These are phyloP conservation scores for Drosophila engyochracea DNA, from an alignment of 2,888 invertebrate genomes.

Conservation along the genomic window DNA sequence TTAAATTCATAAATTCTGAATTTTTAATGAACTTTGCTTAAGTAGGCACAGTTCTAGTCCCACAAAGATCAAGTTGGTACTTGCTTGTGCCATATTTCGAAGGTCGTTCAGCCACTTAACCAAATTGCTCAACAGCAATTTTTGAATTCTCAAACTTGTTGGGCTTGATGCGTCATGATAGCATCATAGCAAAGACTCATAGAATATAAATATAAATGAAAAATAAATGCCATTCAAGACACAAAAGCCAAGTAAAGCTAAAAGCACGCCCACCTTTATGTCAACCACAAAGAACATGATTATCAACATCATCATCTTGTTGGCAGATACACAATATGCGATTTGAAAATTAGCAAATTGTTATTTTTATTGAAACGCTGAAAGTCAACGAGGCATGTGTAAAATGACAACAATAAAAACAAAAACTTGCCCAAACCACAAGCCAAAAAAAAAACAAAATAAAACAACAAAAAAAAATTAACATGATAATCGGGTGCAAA, in stretches of 20 bases:
- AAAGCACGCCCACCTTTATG: constrained; percentile 52
- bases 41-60: background rate
- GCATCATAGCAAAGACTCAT: constrained; percentile 7
- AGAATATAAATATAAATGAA: background rate
- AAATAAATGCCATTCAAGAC: constrained; percentile 25
- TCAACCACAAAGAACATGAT: constrained; percentile 44
- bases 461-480: constrained; percentile 52
- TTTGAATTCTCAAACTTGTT: constrained; percentile 12
- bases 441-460: constrained; percentile 19
- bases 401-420: constrained; percentile 34
- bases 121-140: constrained; percentile 1
- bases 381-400: constrained; percentile 50
- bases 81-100: background rate
- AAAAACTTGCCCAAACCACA: constrained; percentile 41
- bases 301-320: constrained; percentile 31
- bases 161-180: constrained; percentile 33
- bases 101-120: background rate
- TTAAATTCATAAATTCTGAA: background rate
- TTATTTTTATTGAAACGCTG: constrained; percentile 77
- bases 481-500: constrained; percentile 62
- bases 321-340: constrained; percentile 49
- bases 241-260: constrained; percentile 36
- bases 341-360: constrained; percentile 73
- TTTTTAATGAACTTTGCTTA: background rate
- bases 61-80: background rate